Evolutionary conservation across 2,888 invertebrate genomes (phyloP).

Genomic region (Calameuta filiformis): DNA sequence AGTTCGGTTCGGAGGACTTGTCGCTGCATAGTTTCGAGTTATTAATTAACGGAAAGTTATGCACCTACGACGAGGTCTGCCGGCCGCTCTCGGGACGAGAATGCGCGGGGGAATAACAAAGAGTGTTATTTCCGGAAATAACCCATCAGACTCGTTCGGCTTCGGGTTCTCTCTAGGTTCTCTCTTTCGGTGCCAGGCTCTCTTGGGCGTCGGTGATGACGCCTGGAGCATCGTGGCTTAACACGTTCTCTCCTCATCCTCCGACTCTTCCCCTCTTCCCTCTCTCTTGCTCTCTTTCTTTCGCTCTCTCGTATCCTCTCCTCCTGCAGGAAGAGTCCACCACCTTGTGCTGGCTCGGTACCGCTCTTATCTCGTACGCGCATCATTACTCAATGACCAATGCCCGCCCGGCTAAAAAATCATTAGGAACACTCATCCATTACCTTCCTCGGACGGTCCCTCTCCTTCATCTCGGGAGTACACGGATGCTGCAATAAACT

Average conservation of each 20-base stretch:
- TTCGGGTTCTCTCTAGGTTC: slow-evolving; percentile 4
- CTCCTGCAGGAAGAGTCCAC: background rate
- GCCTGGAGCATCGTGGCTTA: slow-evolving; percentile 35
- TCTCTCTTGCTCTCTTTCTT: slow-evolving; percentile 14
- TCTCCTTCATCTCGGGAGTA: background rate
- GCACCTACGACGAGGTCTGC: slow-evolving; percentile 7
- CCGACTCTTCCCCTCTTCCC: slow-evolving; percentile 23
- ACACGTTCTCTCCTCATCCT: slow-evolving; percentile 25
- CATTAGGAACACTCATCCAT: slow-evolving; percentile 54
- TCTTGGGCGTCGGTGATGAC: slow-evolving; percentile 25
- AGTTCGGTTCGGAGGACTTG: slow-evolving; percentile 3
- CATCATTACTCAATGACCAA: slow-evolving; percentile 55
- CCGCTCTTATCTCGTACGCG: slow-evolving; percentile 47
- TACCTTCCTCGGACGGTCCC: slow-evolving; percentile 36
- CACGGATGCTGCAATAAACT: slow-evolving; percentile 24
- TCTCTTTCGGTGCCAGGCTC: slow-evolving; percentile 12
- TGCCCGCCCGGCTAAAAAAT: slow-evolving; percentile 47
- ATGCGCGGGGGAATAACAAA: slow-evolving; percentile 26
- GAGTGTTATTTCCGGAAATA: slow-evolving; percentile 41
- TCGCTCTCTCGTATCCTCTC: slow-evolving; percentile 1
- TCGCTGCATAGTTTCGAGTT: slow-evolving; percentile 32
- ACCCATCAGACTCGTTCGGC: slow-evolving; percentile 21
- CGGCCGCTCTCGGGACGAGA: slow-evolving; percentile 14
- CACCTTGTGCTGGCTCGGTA: slow-evolving; percentile 10
- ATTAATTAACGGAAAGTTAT: slow-evolving; percentile 41